Conservation (phyloP, 2,797 vertebrate species). For the Apodemus agrarius region DNA sequence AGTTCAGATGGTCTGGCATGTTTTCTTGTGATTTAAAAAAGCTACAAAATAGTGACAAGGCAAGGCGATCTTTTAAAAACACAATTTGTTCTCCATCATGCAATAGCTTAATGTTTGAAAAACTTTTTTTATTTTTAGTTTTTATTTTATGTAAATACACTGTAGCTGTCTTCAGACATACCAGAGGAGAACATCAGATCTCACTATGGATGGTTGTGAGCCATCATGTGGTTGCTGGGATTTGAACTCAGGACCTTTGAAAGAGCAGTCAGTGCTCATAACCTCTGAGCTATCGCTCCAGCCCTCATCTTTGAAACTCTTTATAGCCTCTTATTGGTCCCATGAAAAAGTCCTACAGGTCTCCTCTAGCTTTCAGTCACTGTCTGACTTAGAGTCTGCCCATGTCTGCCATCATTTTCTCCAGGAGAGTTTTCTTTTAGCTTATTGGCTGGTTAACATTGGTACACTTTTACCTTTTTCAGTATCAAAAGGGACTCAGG, state of each 20-base stretch:
- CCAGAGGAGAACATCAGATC: no score
- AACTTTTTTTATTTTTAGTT: no score
- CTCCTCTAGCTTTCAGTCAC: not conserved
- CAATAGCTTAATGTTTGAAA: no score
- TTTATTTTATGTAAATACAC: no score
- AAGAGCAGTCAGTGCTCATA: no score
- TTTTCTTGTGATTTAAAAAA: constrained; percentile 5
- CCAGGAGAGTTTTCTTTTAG: not conserved
- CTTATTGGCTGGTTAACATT: constrained; percentile 44
- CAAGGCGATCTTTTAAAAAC: not conserved
- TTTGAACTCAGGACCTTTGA: no score
- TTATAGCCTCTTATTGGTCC: not conserved
- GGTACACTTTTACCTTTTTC: constrained; percentile 19
- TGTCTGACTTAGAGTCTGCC: not conserved
- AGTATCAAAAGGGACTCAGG: constrained; percentile 18
- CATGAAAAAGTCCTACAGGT: not conserved
- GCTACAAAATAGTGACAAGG: not conserved
- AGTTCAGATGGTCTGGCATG: not conserved
- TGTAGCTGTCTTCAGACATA: no score
- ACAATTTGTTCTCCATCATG: not conserved
- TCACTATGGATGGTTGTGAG: no score
- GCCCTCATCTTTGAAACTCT: constrained; percentile 2
- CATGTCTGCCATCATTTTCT: not conserved
- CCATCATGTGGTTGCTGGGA: no score
- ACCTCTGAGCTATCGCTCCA: no score